Percentiles rank a stretch among this genome's conserved stretches.
These are phyloP conservation scores for Glaucopsyche alexis DNA, from an alignment of 2,888 invertebrate species.

Conservation along the genomic window DNA sequence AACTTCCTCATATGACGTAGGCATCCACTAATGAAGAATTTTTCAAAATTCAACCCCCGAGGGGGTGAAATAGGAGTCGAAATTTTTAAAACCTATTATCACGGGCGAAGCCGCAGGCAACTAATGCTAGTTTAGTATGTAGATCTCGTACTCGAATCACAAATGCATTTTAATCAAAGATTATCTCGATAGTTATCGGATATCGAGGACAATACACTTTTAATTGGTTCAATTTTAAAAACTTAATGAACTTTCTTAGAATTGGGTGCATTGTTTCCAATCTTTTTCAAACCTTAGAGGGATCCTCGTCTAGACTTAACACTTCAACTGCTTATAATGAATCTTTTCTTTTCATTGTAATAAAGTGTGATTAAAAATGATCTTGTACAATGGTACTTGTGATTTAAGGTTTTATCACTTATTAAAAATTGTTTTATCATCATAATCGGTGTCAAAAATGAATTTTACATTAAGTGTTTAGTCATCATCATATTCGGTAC, in stretches of 20 bases:
- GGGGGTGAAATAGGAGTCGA: too few species aligned
- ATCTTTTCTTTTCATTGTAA: constrained; percentile 39
- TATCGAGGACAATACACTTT: constrained; percentile 8
- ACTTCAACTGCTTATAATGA: constrained; percentile 51
- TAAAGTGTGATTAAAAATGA: constrained; percentile 24
- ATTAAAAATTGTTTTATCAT: not conserved
- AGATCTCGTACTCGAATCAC: not conserved
- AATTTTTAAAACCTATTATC: too few species aligned
- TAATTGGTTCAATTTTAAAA: constrained; percentile 23
- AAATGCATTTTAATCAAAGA: not conserved
- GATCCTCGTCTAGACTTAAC: constrained; percentile 42
- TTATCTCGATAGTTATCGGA: not conserved
- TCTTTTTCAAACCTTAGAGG: constrained; percentile 38
- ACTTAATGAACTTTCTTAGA: constrained; percentile 34
- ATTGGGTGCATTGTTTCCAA: constrained; percentile 40
- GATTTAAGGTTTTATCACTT: not conserved
- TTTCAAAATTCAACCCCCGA: too few species aligned
- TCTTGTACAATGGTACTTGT: not conserved
- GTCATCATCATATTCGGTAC: too few species aligned
- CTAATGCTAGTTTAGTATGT: too few species aligned
- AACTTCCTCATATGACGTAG: too few species aligned
- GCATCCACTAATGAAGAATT: too few species aligned
- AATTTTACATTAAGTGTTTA: not conserved
- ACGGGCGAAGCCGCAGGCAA: too few species aligned
- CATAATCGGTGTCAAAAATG: not conserved